Evolutionary conservation across 2,888 invertebrate genomes (phyloP).

Genomic region (Aspidiotus destructor): DNA sequence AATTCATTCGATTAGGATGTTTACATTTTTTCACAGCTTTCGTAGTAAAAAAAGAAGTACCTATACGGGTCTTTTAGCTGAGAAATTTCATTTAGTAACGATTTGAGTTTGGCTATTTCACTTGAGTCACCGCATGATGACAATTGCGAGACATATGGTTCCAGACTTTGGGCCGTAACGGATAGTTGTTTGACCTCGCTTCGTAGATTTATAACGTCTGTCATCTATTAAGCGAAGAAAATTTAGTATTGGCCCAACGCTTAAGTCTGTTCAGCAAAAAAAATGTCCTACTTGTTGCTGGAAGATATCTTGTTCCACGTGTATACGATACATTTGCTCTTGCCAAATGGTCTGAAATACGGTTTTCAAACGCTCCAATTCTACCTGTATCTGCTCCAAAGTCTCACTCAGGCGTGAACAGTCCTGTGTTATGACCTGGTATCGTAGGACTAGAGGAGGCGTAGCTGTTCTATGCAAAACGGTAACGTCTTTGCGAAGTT

Average conservation of each 20-base stretch:
- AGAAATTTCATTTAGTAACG: conserved; percentile 35
- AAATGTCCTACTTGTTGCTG: conserved; percentile 45
- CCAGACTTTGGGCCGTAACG: conserved; percentile 53
- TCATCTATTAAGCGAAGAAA: conserved; percentile 45
- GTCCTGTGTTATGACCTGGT: conserved; percentile 43
- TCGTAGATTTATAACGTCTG: conserved; percentile 54
- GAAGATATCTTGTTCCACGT: conserved; percentile 60
- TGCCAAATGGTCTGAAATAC: conserved; percentile 60
- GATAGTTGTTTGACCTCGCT: conserved; percentile 57
- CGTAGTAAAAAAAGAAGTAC: not conserved
- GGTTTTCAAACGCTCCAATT: conserved; percentile 51
- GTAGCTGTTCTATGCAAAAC: conserved; percentile 50
- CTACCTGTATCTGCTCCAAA: conserved; percentile 52
- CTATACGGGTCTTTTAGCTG: conserved; percentile 35
- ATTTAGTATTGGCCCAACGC: not conserved
- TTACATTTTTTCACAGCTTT: not conserved
- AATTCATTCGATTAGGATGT: not conserved
- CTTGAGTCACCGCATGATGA: conserved; percentile 37
- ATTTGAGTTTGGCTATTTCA: conserved; percentile 38
- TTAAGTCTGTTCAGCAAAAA: not conserved
- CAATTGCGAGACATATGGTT: conserved; percentile 49
- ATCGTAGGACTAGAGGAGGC: conserved; percentile 42
- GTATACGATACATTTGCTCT: conserved; percentile 58
- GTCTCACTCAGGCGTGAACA: conserved; percentile 53
- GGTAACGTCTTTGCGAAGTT: conserved; percentile 60